Percentiles rank a stretch among this genome's conserved stretches.
phyloP scores from a whole-genome alignment of 2,888 invertebrate species.

The Lordiphosa fenestrarum region DNA sequence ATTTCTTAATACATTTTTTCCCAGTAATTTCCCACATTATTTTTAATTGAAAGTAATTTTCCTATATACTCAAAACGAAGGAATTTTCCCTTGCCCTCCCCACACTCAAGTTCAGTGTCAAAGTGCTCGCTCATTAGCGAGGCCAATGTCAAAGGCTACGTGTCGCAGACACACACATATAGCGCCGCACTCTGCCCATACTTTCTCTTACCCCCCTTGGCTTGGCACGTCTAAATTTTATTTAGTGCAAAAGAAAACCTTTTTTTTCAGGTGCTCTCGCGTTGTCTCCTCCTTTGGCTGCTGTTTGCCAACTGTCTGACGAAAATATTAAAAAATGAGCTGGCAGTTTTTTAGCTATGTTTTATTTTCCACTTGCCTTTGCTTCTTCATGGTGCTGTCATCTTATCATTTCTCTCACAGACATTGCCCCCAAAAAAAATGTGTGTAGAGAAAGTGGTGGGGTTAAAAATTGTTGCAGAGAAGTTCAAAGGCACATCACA shows the following conservation, averaged over 20 bases:
- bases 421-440: slow-evolving; percentile 20
- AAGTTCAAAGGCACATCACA: slow-evolving; percentile 60
- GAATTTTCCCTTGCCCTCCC: slow-evolving; percentile 14
- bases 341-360: slow-evolving; percentile 46
- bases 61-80: background rate
- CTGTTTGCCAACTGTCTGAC: slow-evolving; percentile 67
- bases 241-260: slow-evolving; percentile 33
- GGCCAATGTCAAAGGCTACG: slow-evolving; percentile 73
- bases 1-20: too few species aligned
- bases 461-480: slow-evolving; percentile 64
- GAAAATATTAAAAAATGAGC: slow-evolving; percentile 69
- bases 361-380: slow-evolving; percentile 31
- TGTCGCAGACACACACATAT: slow-evolving; percentile 44
- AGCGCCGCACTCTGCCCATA: background rate
- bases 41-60: slow-evolving; percentile 22
- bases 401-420: slow-evolving; percentile 73
- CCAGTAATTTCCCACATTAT: slow-evolving; percentile 4
- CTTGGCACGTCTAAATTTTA: slow-evolving; percentile 45
- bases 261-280: slow-evolving; percentile 50
- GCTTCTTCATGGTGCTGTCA: slow-evolving; percentile 62
- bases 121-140: slow-evolving; percentile 68
- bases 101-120: slow-evolving; percentile 57
- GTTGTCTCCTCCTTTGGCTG: slow-evolving; percentile 37
- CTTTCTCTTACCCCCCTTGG: background rate
- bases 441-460: slow-evolving; percentile 28